These are phyloP conservation scores for Drosophila trichaetosa DNA, from an alignment of 2,888 invertebrate species.

Conservation along the genomic window DNA sequence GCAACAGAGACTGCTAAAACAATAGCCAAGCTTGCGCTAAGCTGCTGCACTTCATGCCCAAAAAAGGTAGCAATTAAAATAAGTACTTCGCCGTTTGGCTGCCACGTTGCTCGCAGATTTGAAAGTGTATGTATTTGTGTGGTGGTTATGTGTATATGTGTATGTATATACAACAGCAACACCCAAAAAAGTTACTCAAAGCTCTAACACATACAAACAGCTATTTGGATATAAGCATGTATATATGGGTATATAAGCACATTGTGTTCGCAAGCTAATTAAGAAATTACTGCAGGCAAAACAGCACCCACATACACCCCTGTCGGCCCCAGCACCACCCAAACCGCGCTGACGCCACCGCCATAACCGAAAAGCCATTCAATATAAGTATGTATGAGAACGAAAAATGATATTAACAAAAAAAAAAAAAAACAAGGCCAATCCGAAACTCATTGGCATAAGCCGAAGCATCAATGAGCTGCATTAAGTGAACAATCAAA, in stretches of 20 bases:
- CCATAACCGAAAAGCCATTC: slow-evolving; percentile 70
- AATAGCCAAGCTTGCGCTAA: slow-evolving; percentile 65
- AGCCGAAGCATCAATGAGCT: slow-evolving; percentile 47
- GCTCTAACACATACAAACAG: slow-evolving; percentile 17
- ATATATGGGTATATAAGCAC: slow-evolving; percentile 64
- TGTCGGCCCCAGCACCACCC: background rate
- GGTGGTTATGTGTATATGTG: slow-evolving; percentile 3
- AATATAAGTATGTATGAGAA: slow-evolving; percentile 58
- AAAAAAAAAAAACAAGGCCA: slow-evolving; percentile 24
- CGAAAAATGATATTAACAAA: slow-evolving; percentile 70
- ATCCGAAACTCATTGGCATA: background rate
- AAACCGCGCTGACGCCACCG: slow-evolving; percentile 32
- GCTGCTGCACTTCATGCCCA: slow-evolving; percentile 74
- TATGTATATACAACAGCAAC: slow-evolving; percentile 14
- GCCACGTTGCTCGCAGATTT: slow-evolving; percentile 21
- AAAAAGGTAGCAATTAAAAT: slow-evolving; percentile 77
- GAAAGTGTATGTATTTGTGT: slow-evolving; percentile 3
- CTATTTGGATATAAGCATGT: slow-evolving; percentile 14
- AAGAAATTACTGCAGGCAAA: slow-evolving; percentile 83
- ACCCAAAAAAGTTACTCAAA: slow-evolving; percentile 33
- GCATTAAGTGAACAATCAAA: background rate
- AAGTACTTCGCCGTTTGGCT: slow-evolving; percentile 71
- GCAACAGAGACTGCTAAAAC: slow-evolving; percentile 15
- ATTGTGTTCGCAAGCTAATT: slow-evolving; percentile 81
- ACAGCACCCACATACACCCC: slow-evolving; percentile 48